Conservation (phyloP, 2,888 invertebrate species). For the Zygogramma bicolorata region DNA sequence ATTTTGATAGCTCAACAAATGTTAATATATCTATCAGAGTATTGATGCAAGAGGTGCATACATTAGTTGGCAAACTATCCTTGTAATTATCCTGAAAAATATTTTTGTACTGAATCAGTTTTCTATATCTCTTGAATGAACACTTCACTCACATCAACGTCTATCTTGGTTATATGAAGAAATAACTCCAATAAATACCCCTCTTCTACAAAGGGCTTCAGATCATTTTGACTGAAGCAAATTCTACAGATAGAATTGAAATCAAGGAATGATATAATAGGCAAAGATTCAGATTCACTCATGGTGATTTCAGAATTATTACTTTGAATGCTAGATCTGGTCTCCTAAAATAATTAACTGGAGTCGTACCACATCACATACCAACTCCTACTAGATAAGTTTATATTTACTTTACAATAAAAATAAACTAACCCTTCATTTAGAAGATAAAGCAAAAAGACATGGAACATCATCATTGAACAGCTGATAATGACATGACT, state of each 20-base stretch:
- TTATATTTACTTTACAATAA: too few relatives aligned
- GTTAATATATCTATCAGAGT: neutral
- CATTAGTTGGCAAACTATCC: neutral
- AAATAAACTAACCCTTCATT: too few relatives aligned
- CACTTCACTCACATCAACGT: neutral
- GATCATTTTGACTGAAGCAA: neutral
- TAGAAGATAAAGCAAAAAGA: too few relatives aligned
- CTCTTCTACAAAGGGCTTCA: neutral
- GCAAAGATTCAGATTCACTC: neutral
- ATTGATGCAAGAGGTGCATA: neutral
- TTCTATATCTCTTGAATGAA: too few relatives aligned
- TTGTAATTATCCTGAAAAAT: neutral
- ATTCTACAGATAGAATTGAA: neutral
- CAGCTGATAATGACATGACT: too few relatives aligned
- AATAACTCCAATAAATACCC: neutral
- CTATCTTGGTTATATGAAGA: neutral
- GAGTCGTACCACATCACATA: neutral
- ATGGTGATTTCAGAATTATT: neutral
- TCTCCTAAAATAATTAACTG: too few relatives aligned
- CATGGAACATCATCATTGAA: too few relatives aligned
- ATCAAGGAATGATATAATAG: neutral
- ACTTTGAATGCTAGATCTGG: neutral
- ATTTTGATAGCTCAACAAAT: neutral
- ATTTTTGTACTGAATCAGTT: too few relatives aligned
- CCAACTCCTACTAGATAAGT: too few relatives aligned